Base-by-base conservation (phyloP, 1,140 invertebrate genomes). In the Aphaenogaster ashmeadi region DNA sequence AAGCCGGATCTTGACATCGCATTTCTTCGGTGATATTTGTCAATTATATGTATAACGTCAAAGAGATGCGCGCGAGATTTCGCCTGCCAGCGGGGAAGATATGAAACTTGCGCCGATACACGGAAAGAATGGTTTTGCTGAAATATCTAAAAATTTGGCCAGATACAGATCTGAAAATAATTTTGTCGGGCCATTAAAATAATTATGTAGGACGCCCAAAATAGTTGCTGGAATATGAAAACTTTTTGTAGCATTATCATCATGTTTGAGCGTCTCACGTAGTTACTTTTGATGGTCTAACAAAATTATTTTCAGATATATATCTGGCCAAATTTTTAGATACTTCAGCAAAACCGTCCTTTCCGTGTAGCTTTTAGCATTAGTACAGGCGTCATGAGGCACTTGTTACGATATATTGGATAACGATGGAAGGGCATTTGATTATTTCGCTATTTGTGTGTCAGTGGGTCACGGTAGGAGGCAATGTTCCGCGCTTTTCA, bases 391-490 rank as follows among this genome's bases (percentile, higher is more conserved):
- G 8, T 27, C 11, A 44, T 18, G 9, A 38, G 33, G 5, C 18
- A 47, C 27, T n/a, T 8, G 18, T 72, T 80, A 71, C 11, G 38
- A 71, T 47, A 58, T 81, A 47, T 88, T 67, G 38, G 27, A 87
- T 74, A 56, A 66, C n/a, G n/a, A 52, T 50, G 67, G 11, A 78
- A 58, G 56, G 69, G 47, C 62, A 62, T 88, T 78, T 33, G 47
- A 44, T 88, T 86, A 77, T 88, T 79, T 58, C 52, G 67, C 66
- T 80, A 88, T 94, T 94, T 93, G 87, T 93, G 52, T 93, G 94
- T 92, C 90, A 95, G 92, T 94, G 83, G 94, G 94, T 95, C 94
- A 94, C 89, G 88, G 91, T 88, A 89, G 89, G 86, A 92, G 88
- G 75, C 72, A 91, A 90, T 93, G 89, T 91, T 74, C 86, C 77